Evolutionary conservation across 2,113 vertebrate genomes (phyloP), one percentile per base, ranked within the genome.

Genomic region (Panurus biarmicus): DNA sequence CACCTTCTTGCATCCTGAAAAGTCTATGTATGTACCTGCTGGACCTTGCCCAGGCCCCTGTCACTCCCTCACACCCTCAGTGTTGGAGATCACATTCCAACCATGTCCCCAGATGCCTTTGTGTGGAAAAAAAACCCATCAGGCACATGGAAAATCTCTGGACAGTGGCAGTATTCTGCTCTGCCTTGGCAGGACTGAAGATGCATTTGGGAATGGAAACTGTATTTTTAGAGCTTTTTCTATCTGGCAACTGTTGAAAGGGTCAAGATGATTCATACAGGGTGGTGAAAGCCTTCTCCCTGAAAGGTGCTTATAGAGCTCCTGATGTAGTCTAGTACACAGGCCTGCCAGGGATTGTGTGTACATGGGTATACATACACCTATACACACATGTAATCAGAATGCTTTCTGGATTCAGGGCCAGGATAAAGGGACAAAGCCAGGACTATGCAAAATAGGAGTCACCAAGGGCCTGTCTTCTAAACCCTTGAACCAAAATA

Each of bases 341-440:
- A 7, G 24, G 19, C 10, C 44, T 81, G 58, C 48, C 66, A 70
- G 38, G 36, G 50, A 42, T 47, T 51, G 28, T 5, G 1, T 22
- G 14, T 50, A 3, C 11, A 9, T 13, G 6, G 19, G 12, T 26
- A 0, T 11, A 26, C 4, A 22, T 40, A 5, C 10, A n/a, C 23
- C 9, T 40, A 2, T 8, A 21, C 3, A 33, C 4, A 36, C 2
- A 3, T 4, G 33, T 22, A 38, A 60, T 60, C 21, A 24, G 40
- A 26, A 29, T 20, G 14, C 4, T 21, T 31, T 38, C 35, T 54
- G 42, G n/a, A 53, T 69, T 76, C 11, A 14, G 51, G 28, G 19
- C n/a, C 36, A 45, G 61, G 67, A 56, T 5, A 51, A 57, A 84
- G 31, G 22, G 50, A 17, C 36, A 38, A 84, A 66, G 28, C 22